Percentiles rank a stretch among this genome's conserved stretches.
Conservation (phyloP, 2,888 invertebrate species). For the Gortyna flavago region DNA sequence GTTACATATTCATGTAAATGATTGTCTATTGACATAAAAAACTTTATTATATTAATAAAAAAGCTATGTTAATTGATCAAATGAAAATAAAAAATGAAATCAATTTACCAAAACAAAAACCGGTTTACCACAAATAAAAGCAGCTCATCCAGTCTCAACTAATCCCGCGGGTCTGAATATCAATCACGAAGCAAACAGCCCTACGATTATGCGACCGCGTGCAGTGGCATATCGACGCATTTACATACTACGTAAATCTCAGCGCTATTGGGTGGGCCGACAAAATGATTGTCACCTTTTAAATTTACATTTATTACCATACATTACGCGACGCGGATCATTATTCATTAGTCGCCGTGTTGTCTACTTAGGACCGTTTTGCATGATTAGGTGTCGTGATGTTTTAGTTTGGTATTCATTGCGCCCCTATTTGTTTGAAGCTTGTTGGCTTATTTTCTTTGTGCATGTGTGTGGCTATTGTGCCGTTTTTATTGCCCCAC, state of each 20-base stretch:
- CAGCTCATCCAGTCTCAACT: conserved; percentile 63
- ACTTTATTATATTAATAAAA: neutral
- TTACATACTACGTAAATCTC: conserved; percentile 83
- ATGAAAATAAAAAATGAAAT: neutral
- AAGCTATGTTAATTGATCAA: neutral
- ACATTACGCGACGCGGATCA: conserved; percentile 65
- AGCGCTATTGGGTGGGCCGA: conserved; percentile 84
- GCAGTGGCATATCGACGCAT: conserved; percentile 85
- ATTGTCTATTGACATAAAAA: neutral
- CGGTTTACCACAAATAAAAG: conserved; percentile 46
- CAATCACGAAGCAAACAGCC: conserved; percentile 81
- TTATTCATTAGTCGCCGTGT: conserved; percentile 76
- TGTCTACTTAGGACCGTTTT: conserved; percentile 80
- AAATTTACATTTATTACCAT: conserved; percentile 88
- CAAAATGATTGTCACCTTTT: conserved; percentile 88
- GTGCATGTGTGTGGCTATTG: conserved; percentile 63
- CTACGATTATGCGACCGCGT: conserved; percentile 82
- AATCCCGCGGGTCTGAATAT: conserved; percentile 74
- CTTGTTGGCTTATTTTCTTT: conserved; percentile 70
- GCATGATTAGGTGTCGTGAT: conserved; percentile 82
- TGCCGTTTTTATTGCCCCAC: conserved; percentile 54
- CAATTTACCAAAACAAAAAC: conserved; percentile 19
- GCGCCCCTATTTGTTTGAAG: conserved; percentile 74
- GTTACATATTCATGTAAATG: neutral
- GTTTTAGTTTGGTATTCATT: conserved; percentile 80